phyloP scores from a whole-genome alignment of 2,888 invertebrate species.

The Volucella inflata region DNA sequence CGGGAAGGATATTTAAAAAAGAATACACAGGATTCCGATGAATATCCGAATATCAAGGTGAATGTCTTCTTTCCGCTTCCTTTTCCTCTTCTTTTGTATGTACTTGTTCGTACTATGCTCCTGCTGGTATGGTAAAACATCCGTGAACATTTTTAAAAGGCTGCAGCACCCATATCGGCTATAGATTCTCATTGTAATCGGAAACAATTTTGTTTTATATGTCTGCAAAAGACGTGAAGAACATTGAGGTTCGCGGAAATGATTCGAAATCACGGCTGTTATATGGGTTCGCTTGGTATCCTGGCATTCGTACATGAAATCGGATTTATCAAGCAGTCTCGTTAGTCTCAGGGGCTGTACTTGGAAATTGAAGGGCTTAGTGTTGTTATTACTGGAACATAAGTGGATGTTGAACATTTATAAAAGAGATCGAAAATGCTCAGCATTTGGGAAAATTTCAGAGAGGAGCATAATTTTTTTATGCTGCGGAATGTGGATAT shows the following conservation, averaged over 20 bases:
- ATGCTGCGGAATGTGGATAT: too few relatives aligned
- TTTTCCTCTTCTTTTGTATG: background rate
- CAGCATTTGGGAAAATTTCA: too few relatives aligned
- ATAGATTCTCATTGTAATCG: slow-evolving; percentile 28
- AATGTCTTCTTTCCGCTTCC: background rate
- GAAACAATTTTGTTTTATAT: slow-evolving; percentile 44
- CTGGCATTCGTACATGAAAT: background rate
- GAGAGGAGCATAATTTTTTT: too few relatives aligned
- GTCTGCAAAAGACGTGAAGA: slow-evolving; percentile 36
- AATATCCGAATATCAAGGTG: slow-evolving; percentile 25
- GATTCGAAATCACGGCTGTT: background rate
- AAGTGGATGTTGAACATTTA: too few relatives aligned
- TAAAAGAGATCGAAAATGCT: too few relatives aligned
- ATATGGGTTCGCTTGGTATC: background rate
- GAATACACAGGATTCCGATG: slow-evolving; percentile 34
- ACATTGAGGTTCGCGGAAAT: slow-evolving; percentile 21
- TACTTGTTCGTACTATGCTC: too few relatives aligned
- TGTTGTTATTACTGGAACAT: too few relatives aligned
- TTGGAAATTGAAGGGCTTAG: too few relatives aligned
- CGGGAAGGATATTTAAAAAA: slow-evolving; percentile 25
- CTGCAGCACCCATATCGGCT: slow-evolving; percentile 21
- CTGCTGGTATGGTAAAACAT: background rate
- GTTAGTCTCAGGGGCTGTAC: background rate
- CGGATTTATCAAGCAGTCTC: background rate
- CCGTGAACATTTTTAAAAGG: slow-evolving; percentile 28